Conservation (phyloP, 2,113 vertebrate species). For the Rhabdornis inornatus region DNA sequence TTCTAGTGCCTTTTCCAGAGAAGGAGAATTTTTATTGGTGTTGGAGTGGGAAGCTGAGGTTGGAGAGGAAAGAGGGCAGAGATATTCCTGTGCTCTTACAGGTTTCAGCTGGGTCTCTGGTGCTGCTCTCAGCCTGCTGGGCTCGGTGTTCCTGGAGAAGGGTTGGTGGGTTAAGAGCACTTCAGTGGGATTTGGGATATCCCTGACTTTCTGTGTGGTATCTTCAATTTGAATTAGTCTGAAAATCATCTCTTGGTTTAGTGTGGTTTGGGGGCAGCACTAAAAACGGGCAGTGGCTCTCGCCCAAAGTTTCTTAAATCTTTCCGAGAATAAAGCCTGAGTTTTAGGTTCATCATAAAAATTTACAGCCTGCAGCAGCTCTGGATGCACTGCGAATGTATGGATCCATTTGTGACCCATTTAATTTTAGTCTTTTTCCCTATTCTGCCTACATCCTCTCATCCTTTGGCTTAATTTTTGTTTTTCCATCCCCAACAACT, state of each 20-base stretch:
- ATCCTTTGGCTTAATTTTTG: not conserved
- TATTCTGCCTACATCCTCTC: not conserved
- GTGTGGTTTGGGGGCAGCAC: not conserved
- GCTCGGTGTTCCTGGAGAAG: not conserved
- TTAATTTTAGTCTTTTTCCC: not conserved
- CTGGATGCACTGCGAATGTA: not conserved
- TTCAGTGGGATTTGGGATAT: not conserved
- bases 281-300: not conserved
- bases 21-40: not conserved
- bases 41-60: not conserved
- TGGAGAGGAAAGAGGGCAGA: not conserved
- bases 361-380: not conserved
- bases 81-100: not conserved
- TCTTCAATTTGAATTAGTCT: not conserved
- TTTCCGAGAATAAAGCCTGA: not conserved
- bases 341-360: not conserved
- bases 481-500: not conserved
- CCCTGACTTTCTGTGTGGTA: not conserved
- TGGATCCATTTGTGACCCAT: not conserved
- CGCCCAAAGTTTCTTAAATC: not conserved
- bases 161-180: not conserved
- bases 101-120: not conserved
- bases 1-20: not conserved
- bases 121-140: not conserved
- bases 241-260: not conserved